Evolutionary conservation across 2,113 vertebrate species (phyloP), one percentile per base, ranked within the genome.

Genomic region (Paracanthobrama guichenoti): DNA sequence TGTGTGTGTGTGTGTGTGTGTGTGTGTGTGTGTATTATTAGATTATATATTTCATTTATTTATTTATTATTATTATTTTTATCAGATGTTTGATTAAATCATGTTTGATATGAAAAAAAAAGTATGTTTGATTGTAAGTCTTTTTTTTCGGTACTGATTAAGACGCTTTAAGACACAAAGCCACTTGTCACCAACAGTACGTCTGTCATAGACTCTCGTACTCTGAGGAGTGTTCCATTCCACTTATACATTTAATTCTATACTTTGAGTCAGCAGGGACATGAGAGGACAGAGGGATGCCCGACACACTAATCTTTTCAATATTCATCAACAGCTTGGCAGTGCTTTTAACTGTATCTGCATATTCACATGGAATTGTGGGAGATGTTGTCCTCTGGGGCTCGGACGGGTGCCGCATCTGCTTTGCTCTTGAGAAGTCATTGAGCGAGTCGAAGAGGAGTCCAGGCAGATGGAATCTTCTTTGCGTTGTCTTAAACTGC

Each of bases 361-460:
- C 75, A 85, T 79, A 62, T 73, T 31, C 50, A 48, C 84, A 2
- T 42, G 26, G 84, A 78, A 80, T 85, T 72, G 39, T 85, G 84
- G 76, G 84, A 84, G 64, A 85, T 80, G 84, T 48, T 79, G 84
- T 72, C 66, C 66, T 79, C 66, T 79, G 59, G 55, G 84, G 76
- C 20, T 42, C 11, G 39, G 50, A 31, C 6, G 8, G 10, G 48
- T 57, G 14, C 59, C 3, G 14, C 28, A 13, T 71, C 44, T 20
- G 35, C 82, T 81, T 84, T 83, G 85, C 81, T 83, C 85, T 86
- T 84, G 86, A 84, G 62, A 75, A 79, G 73, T 62, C 79, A 73
- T 72, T 50, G 53, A 59, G 20, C 48, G 48, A 28, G 67, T 46
- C 48, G 55, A 16, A n/a, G 81, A 84, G 44, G 46, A n/a, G 67